A percentile compares a stretch with the other conserved stretches of the same genome.
Conservation (phyloP, 2,888 invertebrate genomes). For the Dione vanillae region DNA sequence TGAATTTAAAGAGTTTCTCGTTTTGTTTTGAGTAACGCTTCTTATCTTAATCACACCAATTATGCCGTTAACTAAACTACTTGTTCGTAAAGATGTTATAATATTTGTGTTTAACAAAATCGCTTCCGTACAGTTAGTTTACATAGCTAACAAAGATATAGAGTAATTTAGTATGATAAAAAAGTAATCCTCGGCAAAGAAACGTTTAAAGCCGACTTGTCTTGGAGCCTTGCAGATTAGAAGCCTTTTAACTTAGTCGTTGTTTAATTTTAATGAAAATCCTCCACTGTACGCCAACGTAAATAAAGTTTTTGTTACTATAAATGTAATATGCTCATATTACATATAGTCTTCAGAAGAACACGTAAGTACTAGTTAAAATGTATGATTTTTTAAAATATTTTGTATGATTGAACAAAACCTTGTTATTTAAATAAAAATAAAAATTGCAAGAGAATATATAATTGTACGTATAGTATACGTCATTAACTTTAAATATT, state of each 20-base stretch:
- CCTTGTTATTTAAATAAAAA: no score
- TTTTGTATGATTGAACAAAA: no score
- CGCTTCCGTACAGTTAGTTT: slow-evolving; percentile 2
- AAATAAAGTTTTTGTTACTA: neutral
- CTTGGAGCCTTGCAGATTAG: slow-evolving; percentile 21
- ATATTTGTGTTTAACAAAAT: neutral
- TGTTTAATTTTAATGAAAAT: slow-evolving; percentile 23
- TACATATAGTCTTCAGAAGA: no score
- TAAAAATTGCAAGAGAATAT: no score
- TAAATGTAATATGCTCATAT: neutral
- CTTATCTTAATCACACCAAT: neutral
- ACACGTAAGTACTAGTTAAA: no score
- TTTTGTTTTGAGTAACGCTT: neutral
- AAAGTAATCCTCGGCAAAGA: slow-evolving; percentile 28
- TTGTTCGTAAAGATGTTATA: neutral
- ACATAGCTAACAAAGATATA: no score
- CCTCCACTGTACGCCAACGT: neutral
- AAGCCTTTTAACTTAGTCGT: slow-evolving; percentile 12
- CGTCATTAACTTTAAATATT: no score
- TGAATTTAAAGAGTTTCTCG: neutral
- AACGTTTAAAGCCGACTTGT: slow-evolving; percentile 29
- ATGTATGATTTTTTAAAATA: no score
- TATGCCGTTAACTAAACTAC: neutral
- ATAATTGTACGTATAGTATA: no score
- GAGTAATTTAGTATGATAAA: neutral